Conservation (phyloP, 2,113 vertebrate genomes). For the Otis tarda region DNA sequence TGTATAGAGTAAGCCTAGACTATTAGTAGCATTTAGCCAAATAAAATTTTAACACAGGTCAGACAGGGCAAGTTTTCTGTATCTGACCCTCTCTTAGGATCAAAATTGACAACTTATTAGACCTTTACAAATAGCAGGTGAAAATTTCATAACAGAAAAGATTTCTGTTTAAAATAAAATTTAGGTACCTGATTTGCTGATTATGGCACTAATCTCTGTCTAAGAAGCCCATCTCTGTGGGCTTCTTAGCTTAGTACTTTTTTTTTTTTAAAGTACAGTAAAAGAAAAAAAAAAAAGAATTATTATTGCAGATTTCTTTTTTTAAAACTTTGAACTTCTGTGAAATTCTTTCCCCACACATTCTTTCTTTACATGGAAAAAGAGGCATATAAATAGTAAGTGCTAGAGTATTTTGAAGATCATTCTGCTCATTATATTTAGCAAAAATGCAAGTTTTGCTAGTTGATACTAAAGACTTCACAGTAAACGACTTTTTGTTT, state of each 20-base stretch:
- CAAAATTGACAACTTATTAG: not conserved
- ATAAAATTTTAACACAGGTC: not conserved
- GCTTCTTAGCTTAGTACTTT: not conserved
- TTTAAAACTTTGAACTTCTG: not conserved
- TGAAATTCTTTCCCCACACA: not conserved
- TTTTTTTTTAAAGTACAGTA: not conserved
- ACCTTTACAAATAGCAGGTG: not conserved
- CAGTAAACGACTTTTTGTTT: constrained; percentile 44
- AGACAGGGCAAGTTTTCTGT: not conserved
- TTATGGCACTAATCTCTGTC: not conserved
- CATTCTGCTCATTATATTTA: not conserved
- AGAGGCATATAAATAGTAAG: constrained; percentile 3
- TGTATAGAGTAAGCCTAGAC: not conserved
- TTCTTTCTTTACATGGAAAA: not conserved
- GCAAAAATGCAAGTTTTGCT: not conserved
- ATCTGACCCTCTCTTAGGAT: not conserved
- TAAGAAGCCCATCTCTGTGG: not conserved
- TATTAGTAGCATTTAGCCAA: not conserved
- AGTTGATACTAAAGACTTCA: not conserved
- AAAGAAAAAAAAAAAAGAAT: not conserved
- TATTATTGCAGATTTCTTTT: not conserved
- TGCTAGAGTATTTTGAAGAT: not conserved
- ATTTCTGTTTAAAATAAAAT: not conserved
- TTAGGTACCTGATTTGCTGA: not conserved
- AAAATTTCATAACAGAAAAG: not conserved